A percentile compares a stretch with the other conserved stretches of the same genome.
These are phyloP conservation scores for Masnerella sp. DNA, from an alignment of 2,888 invertebrate genomes.

Conservation along the genomic window DNA sequence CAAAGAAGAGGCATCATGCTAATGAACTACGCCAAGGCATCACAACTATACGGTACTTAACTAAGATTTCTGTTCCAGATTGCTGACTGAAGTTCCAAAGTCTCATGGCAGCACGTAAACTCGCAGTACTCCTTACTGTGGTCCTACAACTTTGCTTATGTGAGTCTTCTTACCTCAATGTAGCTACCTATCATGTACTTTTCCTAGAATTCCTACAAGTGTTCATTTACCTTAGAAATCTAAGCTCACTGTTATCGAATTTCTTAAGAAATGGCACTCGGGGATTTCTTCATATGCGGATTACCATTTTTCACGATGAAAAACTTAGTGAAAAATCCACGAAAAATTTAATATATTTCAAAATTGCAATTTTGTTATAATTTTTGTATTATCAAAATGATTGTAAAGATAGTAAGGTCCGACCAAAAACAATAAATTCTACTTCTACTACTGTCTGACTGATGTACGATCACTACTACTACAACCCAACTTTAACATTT, in stretches of 20 bases:
- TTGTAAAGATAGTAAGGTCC: too few relatives aligned
- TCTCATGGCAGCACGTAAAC: constrained; percentile 75
- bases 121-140: constrained; percentile 72
- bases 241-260: constrained; percentile 7
- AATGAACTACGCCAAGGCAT: constrained; percentile 47
- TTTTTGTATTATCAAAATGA: too few relatives aligned
- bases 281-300: too few relatives aligned
- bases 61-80: constrained; percentile 67
- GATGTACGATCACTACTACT: too few relatives aligned
- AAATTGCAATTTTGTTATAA: too few relatives aligned
- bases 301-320: too few relatives aligned
- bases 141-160: constrained; percentile 74
- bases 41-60: constrained; percentile 58
- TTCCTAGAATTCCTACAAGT: constrained; percentile 27
- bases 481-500: too few relatives aligned
- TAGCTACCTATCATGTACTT: constrained; percentile 33
- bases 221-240: constrained; percentile 37
- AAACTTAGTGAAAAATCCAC: too few relatives aligned
- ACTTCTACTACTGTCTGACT: too few relatives aligned
- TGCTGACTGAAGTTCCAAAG: constrained; percentile 63
- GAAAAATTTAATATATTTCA: too few relatives aligned
- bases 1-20: constrained; percentile 52
- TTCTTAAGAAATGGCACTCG: not conserved
- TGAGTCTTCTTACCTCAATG: constrained; percentile 66
- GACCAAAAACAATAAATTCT: too few relatives aligned